phyloP scores from a whole-genome alignment of 1,140 invertebrate species.

The Zaprionus gabonicus region DNA sequence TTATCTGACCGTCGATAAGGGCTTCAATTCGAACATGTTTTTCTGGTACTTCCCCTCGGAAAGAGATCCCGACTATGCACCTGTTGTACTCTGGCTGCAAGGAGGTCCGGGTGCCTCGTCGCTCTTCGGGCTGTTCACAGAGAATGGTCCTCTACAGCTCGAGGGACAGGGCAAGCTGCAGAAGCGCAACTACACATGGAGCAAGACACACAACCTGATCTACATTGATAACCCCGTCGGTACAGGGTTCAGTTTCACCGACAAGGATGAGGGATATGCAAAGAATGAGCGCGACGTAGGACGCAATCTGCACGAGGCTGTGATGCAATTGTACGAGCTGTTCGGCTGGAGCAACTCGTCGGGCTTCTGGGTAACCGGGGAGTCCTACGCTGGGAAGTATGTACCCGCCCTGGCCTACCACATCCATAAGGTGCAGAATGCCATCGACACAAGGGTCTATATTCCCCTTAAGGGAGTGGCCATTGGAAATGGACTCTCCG shows the following conservation, averaged over 20 bases:
- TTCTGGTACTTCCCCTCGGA: conserved; percentile 95
- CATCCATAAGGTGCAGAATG: conserved; percentile 87
- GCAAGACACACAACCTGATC: conserved; percentile 89
- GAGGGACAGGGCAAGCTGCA: conserved; percentile 86
- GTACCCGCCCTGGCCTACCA: conserved; percentile 91
- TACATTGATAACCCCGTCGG: conserved; percentile 96
- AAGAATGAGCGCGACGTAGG: conserved; percentile 89
- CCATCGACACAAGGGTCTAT: conserved; percentile 85
- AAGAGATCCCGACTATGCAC: conserved; percentile 85
- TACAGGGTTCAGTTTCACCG: conserved; percentile 91
- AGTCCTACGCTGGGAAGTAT: conserved; percentile 95
- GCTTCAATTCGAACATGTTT: conserved; percentile 92
- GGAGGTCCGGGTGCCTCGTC: conserved; percentile 92
- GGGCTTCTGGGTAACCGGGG: conserved; percentile 92
- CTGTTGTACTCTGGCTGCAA: conserved; percentile 94
- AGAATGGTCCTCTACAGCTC: conserved; percentile 92
- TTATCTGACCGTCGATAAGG: conserved; percentile 90
- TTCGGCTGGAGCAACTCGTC: conserved; percentile 88
- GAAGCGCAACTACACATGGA: conserved; percentile 90
- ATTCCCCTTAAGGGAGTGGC: conserved; percentile 89
- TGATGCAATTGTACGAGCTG: conserved; percentile 90
- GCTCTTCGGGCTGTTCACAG: conserved; percentile 91
- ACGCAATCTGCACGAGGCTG: conserved; percentile 87
- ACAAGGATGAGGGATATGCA: conserved; percentile 87
- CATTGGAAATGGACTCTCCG: conserved; percentile 94